Evolutionary conservation across 1,140 invertebrate genomes (phyloP), one percentile per base, ranked within the genome.

Genomic region (Nymphalis io): DNA sequence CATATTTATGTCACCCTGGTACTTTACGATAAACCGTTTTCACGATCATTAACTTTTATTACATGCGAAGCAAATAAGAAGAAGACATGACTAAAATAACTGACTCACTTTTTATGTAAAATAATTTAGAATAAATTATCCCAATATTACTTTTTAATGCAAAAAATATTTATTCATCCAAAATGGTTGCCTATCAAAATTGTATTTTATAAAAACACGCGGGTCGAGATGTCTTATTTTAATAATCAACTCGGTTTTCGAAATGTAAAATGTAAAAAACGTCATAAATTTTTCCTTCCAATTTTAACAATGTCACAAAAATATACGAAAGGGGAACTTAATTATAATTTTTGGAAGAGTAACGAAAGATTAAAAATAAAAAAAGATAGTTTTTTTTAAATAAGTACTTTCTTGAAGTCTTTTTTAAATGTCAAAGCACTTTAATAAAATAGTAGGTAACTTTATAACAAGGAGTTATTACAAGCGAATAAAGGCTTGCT

Each of bases 11-110:
- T 55, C 16, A 10, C 16, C 51, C 51, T 55, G 12, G 13, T 55
- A 55, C 20, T 51, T 51, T 27, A 55, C 20, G 51, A 21, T 27
- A 23, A 55, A 55, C 51, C 23, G 21, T 55, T 55, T 23, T 55
- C 11, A 13, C 21, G 21, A 55, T 27, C 51, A 27, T 27, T 16
- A 55, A 15, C 20, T 55, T 55, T 55, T 55, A 55, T 27, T 23
- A 23, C 51, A 55, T 27, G 11, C 21, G 10, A 20, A 18, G 12
- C 4, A 44, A 44, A 44, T 44, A 44, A 44, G 40, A 15, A 42
- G 27, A n/a, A n/a, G 27, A 3, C 27, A 8, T 33, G 27, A 11
- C 20, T 20, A 10, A 15, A 42, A 42, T 42, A 42, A 42, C 12
- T 42, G 15, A 42, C 12, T 12, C 12, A n/a, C 12, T 15, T 13